These are phyloP conservation scores for Diadophis punctatus DNA, from an alignment of 2,113 vertebrate genomes.

Conservation along the genomic window DNA sequence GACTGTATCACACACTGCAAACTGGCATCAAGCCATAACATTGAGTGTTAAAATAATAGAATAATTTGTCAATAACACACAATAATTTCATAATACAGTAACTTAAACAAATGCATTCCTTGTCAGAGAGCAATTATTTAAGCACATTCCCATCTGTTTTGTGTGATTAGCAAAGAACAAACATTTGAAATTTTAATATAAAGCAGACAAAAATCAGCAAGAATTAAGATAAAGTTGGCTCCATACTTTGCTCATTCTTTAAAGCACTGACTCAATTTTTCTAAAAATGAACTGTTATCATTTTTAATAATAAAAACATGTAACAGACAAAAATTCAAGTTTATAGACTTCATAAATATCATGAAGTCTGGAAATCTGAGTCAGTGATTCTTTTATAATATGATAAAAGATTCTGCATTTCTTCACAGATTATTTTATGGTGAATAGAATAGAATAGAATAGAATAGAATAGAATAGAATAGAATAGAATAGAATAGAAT, in stretches of 20 bases:
- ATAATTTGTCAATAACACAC: conserved; percentile 43
- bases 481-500: too few relatives aligned
- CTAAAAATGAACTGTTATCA: background rate
- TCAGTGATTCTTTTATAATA: background rate
- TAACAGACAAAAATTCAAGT: background rate
- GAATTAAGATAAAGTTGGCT: conserved; percentile 53
- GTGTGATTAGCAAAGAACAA: conserved; percentile 73
- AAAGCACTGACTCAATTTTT: background rate
- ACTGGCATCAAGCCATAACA: conserved; percentile 45
- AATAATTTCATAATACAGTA: conserved; percentile 37
- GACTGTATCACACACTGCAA: conserved; percentile 30
- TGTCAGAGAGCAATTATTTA: conserved; percentile 38
- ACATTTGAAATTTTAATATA: conserved; percentile 46
- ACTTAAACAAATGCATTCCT: conserved; percentile 24
- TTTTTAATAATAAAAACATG: background rate
- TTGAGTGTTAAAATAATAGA: conserved; percentile 30
- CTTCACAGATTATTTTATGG: background rate
- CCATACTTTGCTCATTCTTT: conserved; percentile 34
- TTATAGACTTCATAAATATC: background rate
- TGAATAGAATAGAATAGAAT: too few relatives aligned
- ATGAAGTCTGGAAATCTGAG: background rate
- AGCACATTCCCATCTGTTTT: conserved; percentile 88
- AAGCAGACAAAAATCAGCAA: conserved; percentile 54
- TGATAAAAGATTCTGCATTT: background rate
- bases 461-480: too few relatives aligned